Evolutionary conservation across 2,113 vertebrate genomes (phyloP).

Genomic region (Lutjanus erythropterus): DNA sequence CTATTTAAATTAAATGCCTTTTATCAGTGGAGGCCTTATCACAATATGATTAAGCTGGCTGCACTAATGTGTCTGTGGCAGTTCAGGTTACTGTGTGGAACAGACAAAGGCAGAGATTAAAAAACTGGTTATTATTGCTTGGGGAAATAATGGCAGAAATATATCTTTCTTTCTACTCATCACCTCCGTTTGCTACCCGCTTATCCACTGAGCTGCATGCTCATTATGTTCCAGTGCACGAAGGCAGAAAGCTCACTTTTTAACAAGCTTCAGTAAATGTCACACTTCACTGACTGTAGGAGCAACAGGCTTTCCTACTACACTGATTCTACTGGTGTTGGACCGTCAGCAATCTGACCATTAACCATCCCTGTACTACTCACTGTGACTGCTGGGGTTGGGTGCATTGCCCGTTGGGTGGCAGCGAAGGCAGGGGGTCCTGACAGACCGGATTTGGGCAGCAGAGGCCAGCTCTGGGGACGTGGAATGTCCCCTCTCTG

Average conservation of each 20-base stretch:
- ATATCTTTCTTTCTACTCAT: no score
- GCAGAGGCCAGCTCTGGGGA: no score
- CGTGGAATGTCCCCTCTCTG: no score
- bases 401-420: no score
- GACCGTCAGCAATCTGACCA: background rate
- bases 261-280: constrained; percentile 63
- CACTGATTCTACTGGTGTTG: constrained; percentile 14
- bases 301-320: constrained; percentile 15
- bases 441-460: no score
- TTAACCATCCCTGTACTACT: background rate
- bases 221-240: constrained; percentile 49
- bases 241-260: constrained; percentile 51
- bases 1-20: background rate
- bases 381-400: no score
- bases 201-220: constrained; percentile 9
- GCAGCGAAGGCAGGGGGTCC: no score
- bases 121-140: background rate
- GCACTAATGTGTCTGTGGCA: background rate
- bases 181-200: background rate
- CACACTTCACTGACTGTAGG: constrained; percentile 30
- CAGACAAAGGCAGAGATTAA: background rate
- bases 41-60: background rate
- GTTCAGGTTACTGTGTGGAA: no score
- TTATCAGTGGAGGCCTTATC: background rate
- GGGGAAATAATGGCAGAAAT: background rate